These are phyloP conservation scores for Papilio gigon DNA, from an alignment of 2,888 invertebrate genomes.

Conservation along the genomic window DNA sequence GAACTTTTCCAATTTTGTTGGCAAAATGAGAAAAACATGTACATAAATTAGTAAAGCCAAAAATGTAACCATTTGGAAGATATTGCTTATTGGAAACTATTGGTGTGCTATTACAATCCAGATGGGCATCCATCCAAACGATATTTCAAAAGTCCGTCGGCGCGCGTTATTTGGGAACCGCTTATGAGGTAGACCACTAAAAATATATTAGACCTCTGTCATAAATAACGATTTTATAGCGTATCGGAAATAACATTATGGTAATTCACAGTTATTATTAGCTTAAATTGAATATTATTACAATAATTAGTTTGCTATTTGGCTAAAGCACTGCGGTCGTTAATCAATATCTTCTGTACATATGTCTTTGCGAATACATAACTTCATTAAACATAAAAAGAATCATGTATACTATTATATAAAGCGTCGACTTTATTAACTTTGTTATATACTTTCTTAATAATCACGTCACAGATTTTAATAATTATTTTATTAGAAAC, in stretches of 20 bases:
- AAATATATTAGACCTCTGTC: conserved; percentile 39
- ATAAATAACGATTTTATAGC: conserved; percentile 36
- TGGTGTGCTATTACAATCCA: conserved; percentile 54
- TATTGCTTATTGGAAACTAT: conserved; percentile 72
- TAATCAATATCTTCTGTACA: too few relatives aligned
- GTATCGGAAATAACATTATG: conserved; percentile 23
- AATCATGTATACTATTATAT: too few relatives aligned
- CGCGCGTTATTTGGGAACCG: conserved; percentile 45
- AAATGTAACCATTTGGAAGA: conserved; percentile 59
- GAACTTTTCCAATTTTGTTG: conserved; percentile 42
- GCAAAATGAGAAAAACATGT: conserved; percentile 49
- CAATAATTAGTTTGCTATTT: conserved; percentile 10
- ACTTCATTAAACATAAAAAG: too few relatives aligned
- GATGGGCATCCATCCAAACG: conserved; percentile 56
- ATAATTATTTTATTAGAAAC: too few relatives aligned
- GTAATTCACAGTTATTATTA: conserved; percentile 15
- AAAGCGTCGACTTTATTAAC: too few relatives aligned
- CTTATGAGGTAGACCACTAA: conserved; percentile 38
- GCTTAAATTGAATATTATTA: conserved; percentile 26
- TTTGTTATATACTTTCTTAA: too few relatives aligned
- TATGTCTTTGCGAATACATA: too few relatives aligned
- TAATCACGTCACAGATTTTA: too few relatives aligned
- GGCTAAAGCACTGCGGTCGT: not conserved
- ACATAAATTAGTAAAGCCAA: conserved; percentile 59
- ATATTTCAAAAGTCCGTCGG: conserved; percentile 52